Evolutionary conservation across 2,888 invertebrate genomes (phyloP), one percentile per base, ranked within the genome.

Genomic region (Drosophila melanosoma): DNA sequence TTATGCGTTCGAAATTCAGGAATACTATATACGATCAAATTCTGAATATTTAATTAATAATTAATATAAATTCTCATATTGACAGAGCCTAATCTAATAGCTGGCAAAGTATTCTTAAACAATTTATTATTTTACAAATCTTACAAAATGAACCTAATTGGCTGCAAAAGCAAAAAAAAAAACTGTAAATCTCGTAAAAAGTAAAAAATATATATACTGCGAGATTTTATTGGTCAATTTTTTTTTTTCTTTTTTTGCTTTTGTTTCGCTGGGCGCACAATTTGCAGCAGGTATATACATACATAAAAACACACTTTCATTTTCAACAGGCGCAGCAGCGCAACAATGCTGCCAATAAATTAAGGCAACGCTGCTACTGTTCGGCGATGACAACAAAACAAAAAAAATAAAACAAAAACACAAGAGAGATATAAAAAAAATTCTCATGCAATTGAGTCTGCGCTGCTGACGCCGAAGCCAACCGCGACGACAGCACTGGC

Each of bases 391-490:
- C 79, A 79, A 83, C 83, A 86, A 85, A 82, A 82, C 83, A 79
- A 79, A 76, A 80, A 76, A 68, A 52, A 60, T 67, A 70, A 67
- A 62, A 78, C 68, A 79, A 79, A 79, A 80, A 75, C 70, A 62
- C 52, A 68, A 69, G 58, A 70, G 64, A 78, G 36, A 72, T 64
- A 66, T 51, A 36, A 63, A 75, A 63, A 75, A 78, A 80, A 87
- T 85, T 84, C 84, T 84, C 84, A 85, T 84, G 84, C 82, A 87
- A 84, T 85, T 87, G 82, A 82, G 87, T 73, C 81, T 75, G 81
- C 70, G 72, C 72, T 80, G 82, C 74, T 42, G 71, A 72, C 64
- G 72, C 62, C 49, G 45, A 68, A 69, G 67, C 29, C 53, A 53
- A 57, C 60, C 29, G 40, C 57, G 57, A 65, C 78, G 64, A 56